Percentiles rank a stretch among this genome's conserved stretches.
These are phyloP conservation scores for Mionectes macconnelli DNA, from an alignment of 2,113 vertebrate genomes.

Conservation along the genomic window DNA sequence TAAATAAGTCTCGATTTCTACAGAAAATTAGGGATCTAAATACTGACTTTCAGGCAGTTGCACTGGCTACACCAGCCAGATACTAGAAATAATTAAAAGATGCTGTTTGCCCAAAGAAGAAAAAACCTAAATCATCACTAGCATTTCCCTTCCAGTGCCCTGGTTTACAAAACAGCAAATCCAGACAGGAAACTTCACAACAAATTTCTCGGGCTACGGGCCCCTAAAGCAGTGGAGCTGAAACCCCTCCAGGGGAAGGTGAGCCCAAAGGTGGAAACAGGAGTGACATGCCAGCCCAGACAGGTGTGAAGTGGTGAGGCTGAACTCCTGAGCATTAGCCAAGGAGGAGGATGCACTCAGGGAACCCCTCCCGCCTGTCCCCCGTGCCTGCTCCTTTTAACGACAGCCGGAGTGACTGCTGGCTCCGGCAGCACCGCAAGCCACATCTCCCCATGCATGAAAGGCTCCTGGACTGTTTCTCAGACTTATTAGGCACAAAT, in stretches of 20 bases:
- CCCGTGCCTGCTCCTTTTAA: background rate
- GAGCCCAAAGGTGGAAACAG: background rate
- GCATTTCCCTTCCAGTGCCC: background rate
- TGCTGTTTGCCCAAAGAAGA: background rate
- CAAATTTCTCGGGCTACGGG: background rate
- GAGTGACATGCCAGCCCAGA: background rate
- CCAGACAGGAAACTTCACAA: background rate
- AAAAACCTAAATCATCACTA: background rate
- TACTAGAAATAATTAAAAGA: background rate
- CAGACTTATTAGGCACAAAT: constrained; percentile 33
- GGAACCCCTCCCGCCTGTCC: background rate
- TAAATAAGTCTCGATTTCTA: background rate
- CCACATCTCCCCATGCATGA: background rate
- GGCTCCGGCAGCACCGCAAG: background rate
- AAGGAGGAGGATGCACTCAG: background rate
- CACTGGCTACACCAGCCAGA: background rate
- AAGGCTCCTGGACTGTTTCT: background rate
- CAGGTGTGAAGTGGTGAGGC: background rate
- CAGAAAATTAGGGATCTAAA: background rate
- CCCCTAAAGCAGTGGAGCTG: background rate
- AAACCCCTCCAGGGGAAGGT: too few relatives aligned
- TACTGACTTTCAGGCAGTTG: background rate
- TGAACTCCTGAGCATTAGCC: background rate
- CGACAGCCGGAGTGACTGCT: background rate
- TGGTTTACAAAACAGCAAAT: background rate